Evolutionary conservation across 1,140 invertebrate species (phyloP).

Genomic region (Caerostris extrusa): DNA sequence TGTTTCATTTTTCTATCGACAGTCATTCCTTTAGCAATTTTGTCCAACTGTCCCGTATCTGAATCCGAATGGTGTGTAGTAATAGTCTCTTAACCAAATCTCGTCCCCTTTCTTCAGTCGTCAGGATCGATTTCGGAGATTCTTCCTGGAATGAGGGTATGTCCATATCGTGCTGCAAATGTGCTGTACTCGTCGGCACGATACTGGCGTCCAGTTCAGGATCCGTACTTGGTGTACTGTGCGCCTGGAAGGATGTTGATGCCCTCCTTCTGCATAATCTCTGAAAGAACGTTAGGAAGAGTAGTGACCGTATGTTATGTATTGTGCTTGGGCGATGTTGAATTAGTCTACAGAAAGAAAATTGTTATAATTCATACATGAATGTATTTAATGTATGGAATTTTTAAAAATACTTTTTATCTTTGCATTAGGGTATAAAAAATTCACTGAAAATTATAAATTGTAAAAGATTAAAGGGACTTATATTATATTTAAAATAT

Average conservation of each 20-base stretch:
- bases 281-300: constrained; percentile 83
- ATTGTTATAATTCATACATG: background rate
- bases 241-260: constrained; percentile 11
- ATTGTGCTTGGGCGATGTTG: constrained; percentile 81
- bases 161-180: constrained; percentile 76
- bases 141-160: constrained; percentile 59
- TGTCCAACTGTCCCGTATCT: constrained; percentile 79
- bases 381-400: too few species aligned
- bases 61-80: constrained; percentile 74
- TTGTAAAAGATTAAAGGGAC: too few species aligned
- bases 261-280: constrained; percentile 78
- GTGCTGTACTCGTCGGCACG: constrained; percentile 79
- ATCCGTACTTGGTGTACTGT: constrained; percentile 65
- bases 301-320: constrained; percentile 83
- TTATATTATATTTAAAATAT: too few species aligned
- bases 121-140: constrained; percentile 70
- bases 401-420: too few species aligned
- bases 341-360: constrained; percentile 73
- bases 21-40: constrained; percentile 77
- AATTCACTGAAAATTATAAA: too few species aligned
- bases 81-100: constrained; percentile 58
- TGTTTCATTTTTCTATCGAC: constrained; percentile 70
- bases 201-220: constrained; percentile 79
- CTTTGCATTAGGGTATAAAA: too few species aligned
- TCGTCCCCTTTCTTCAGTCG: constrained; percentile 26